A percentile compares a stretch with the other conserved stretches of the same genome.
Conservation (phyloP, 2,113 vertebrate species). For the Sigmodon hispidus region DNA sequence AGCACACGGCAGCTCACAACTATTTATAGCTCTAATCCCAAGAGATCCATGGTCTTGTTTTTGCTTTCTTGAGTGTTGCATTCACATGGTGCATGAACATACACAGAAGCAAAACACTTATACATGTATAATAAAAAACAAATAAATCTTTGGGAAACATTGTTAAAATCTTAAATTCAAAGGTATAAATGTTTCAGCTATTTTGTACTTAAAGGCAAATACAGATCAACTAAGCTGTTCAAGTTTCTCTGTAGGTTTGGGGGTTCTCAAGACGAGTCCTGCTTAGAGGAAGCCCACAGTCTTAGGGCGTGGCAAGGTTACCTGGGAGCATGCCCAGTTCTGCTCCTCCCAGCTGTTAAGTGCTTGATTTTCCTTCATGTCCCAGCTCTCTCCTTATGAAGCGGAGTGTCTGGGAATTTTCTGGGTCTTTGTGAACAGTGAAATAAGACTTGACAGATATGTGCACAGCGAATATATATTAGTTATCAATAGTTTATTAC, state of each 20-base stretch:
- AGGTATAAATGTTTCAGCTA: background rate
- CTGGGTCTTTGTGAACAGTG: background rate
- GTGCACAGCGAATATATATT: background rate
- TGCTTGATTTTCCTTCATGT: background rate
- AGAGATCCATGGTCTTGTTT: background rate
- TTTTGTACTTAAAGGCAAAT: background rate
- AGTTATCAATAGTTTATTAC: background rate
- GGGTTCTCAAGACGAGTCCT: background rate
- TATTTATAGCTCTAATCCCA: background rate
- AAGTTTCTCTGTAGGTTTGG: background rate
- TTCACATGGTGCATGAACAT: too few species aligned
- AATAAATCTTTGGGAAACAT: background rate
- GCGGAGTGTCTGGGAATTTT: background rate
- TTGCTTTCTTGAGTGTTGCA: too few species aligned
- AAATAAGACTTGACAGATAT: background rate
- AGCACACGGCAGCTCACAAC: too few species aligned
- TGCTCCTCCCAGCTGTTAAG: too few species aligned
- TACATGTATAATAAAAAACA: background rate
- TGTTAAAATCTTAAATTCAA: slow-evolving; percentile 17
- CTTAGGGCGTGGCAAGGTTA: background rate
- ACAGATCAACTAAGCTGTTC: background rate
- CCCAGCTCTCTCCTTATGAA: background rate
- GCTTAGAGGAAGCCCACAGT: background rate
- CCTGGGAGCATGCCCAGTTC: background rate
- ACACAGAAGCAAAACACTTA: background rate